Base-by-base conservation (phyloP, 2,888 invertebrate species). In the Macropis europaea region DNA sequence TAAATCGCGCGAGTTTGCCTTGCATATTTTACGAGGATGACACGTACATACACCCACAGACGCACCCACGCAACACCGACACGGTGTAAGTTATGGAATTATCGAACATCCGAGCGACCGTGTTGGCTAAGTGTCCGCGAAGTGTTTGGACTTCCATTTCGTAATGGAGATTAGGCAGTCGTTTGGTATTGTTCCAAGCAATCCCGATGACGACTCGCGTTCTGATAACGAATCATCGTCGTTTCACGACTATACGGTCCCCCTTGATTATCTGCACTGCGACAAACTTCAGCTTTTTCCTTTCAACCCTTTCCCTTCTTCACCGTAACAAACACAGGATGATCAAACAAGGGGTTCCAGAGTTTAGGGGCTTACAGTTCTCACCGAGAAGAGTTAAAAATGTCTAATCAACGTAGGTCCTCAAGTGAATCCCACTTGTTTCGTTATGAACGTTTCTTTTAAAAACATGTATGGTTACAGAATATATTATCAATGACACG, bases 151-250 rank as follows among this genome's bases (percentile, higher is more conserved):
- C 43, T 47, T 67, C 67, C 68, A 68, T 68, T 52, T 17, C 53
- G 52, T 73, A 74, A 74, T 74, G 68, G 73, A 74, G 66, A 74
- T 74, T 73, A 73, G 73, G 19, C 54, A 61, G 38, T 38, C 73
- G 67, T 48, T 74, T 74, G 74, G 73, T 73, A 66, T 61, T 60
- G 74, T 73, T 74, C 73, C 74, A 73, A 73, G 67, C 62, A 73
- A 62, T 62, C 48, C 22, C 56, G 57, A 32, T 67, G 43, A 50
- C 68, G 45, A 17, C 7, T 17, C 11, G 26, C 17, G 6, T 17
- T 47, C 45, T 42, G 34, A 42, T 32, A 52, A 53, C 34, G 24
- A 24, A n/a, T 43, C 43, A 43, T 43, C 43, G 34, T 50, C 50
- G 34, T 50, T 50, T 50, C 43, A 24, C 43, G 43, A 43, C 22